These are phyloP conservation scores for Elanus axillaris DNA, from an alignment of 2,113 vertebrate genomes.

Conservation along the genomic window DNA sequence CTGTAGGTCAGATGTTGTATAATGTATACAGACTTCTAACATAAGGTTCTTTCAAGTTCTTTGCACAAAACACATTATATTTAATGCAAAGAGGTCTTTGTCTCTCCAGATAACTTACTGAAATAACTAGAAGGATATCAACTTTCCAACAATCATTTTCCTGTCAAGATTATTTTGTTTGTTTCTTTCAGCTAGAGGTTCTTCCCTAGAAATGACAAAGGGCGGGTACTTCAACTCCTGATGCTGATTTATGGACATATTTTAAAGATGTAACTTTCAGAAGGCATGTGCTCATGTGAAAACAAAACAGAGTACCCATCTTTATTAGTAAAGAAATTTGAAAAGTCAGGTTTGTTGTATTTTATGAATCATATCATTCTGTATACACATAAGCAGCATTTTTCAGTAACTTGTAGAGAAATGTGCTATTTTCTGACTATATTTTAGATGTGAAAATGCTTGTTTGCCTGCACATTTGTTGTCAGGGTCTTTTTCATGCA, in stretches of 20 bases:
- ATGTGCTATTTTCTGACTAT: not conserved
- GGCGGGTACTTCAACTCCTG: not conserved
- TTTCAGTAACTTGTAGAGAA: not conserved
- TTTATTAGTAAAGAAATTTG: not conserved
- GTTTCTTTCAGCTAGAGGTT: not conserved
- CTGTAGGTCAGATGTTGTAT: rapidly evolving
- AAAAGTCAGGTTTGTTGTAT: not conserved
- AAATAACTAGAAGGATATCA: not conserved
- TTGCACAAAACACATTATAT: not conserved
- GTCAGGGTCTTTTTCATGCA: not conserved
- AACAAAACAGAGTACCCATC: not conserved
- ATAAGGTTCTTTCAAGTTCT: not conserved
- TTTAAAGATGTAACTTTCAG: not conserved
- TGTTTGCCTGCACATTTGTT: not conserved
- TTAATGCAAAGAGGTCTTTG: not conserved
- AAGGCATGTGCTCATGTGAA: not conserved
- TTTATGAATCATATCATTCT: not conserved
- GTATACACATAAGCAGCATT: not conserved
- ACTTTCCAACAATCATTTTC: not conserved
- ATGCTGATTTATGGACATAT: not conserved
- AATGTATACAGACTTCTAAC: not conserved
- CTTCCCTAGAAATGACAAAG: not conserved
- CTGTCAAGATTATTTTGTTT: not conserved
- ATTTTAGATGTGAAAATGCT: not conserved
- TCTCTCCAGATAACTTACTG: not conserved